phyloP scores from a whole-genome alignment of 2,113 vertebrate species.

The Oryzias melastigma region DNA sequence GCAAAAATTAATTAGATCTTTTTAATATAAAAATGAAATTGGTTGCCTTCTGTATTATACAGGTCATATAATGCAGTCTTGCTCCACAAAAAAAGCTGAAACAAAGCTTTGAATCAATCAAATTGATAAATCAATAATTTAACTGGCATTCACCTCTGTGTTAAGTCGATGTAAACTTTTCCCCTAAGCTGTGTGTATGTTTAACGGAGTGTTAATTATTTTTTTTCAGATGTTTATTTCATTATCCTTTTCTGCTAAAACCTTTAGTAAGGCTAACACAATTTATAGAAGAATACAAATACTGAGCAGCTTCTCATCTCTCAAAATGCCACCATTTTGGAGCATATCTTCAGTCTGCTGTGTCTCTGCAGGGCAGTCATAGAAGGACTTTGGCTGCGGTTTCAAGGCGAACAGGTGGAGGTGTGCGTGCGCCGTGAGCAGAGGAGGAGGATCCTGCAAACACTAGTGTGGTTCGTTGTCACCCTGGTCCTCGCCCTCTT shows the following conservation, averaged over 20 bases:
- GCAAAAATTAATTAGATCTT: too few species aligned
- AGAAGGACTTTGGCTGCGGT: constrained; percentile 95
- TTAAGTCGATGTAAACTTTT: too few species aligned
- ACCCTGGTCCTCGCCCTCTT: constrained; percentile 93
- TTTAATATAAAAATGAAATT: too few species aligned
- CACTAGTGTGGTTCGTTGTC: constrained; percentile 87
- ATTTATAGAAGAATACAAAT: neutral
- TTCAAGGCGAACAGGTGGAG: constrained; percentile 85
- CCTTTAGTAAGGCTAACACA: neutral
- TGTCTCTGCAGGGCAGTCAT: constrained; percentile 83
- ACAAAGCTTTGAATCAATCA: too few species aligned
- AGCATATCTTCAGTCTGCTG: constrained; percentile 4
- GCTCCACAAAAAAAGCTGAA: too few species aligned
- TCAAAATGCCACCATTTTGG: neutral
- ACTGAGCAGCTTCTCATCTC: neutral
- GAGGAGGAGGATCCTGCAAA: constrained; percentile 86
- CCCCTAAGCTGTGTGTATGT: too few species aligned
- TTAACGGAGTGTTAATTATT: too few species aligned
- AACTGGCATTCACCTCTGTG: too few species aligned
- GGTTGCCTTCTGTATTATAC: too few species aligned
- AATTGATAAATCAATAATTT: too few species aligned
- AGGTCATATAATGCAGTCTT: too few species aligned
- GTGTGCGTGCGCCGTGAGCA: constrained; percentile 86
- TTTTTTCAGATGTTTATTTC: too few species aligned
- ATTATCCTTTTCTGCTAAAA: neutral